Evolutionary conservation across 2,888 invertebrate species (phyloP), one percentile per base, ranked within the genome.

Genomic region (Liodrosophila aerea): DNA sequence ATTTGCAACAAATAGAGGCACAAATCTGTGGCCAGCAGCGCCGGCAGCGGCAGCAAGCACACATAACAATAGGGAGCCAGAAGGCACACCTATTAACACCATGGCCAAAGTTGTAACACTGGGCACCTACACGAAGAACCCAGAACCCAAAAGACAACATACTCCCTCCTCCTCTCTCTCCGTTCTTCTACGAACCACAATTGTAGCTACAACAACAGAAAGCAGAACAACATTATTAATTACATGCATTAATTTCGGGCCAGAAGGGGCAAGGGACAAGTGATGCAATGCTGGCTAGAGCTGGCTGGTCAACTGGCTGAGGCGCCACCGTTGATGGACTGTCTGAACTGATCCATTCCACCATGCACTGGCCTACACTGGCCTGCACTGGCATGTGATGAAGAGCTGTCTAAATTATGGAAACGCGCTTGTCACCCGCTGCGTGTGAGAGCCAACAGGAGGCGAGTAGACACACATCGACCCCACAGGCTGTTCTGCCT

Each of bases 311-410:
- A 43, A 65, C 49, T 51, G 57, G 64, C 69, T 11, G 37, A 87
- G 87, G 88, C 88, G 87, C 87, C 88, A 86, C 83, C 85, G 83
- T 82, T 87, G 87, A 88, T 87, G 87, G 85, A 76, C 64, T 75
- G 73, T 63, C 61, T 70, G 58, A 44, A 22, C 22, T 22, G 22
- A 22, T 22, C 22, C 22, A 22, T 22, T 2, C 22, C 22, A 5
- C n/a, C n/a, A n/a, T n/a, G n/a, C n/a, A n/a, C n/a, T n/a, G n/a
- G n/a, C n/a, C n/a, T 22, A 22, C 22, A 4, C 22, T 22, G 5
- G 22, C 22, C 3, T 22, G 3, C 22, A 16, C n/a, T 9, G n/a
- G 51, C n/a, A 33, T 34, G n/a, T 78, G 78, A 78, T 78, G 78
- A 78, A 85, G 76, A 85, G 85, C 83, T 76, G 78, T 78, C 78